Base-by-base conservation (phyloP, 2,888 invertebrate species). In the Xestia xanthographa region DNA sequence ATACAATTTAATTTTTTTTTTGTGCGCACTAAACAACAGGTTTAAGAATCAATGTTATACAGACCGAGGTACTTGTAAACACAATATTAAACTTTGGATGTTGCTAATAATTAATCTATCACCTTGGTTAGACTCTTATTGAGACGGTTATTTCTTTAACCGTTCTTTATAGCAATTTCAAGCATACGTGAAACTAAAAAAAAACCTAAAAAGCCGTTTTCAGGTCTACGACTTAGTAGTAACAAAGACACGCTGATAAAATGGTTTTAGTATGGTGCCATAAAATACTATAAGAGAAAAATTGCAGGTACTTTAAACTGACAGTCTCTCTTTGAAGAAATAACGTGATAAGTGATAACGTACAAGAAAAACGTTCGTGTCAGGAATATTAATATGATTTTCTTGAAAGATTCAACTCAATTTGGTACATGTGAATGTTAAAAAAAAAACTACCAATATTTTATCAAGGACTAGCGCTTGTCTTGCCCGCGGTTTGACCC, bases 251-350 rank as follows among this genome's bases (percentile, higher is more conserved):
- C 60, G 34, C 22, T 53, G 22, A 78, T 29, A 48, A 66, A 62
- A 80, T 80, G 17, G 45, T 62, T 80, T 56, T 80, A 80, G 66
- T 80, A 78, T 41, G 66, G 62, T 66, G 34, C n/a, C 17, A 48
- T 66, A 66, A 56, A 60, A 66, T 0, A 26, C 22, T 56, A 26
- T 56, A 56, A n/a, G 20, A 63, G 66, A 79, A 66, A 72, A 73
- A 60, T 66, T 34, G 62, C 56, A 56, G 45, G 62, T 73, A 34
- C 80, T 73, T 73, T 79, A 74, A 56, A 62, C 22, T 29, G 38
- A 8, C 34, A 43, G 29, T 45, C 20, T 3, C 5, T 41, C 22
- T 66, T 63, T 67, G 62, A 73, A 63, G 48, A 22, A 63, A 63
- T 29, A 58, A 63, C 29, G n/a, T 41, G 48, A 26, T 48, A 43